A percentile compares a stretch with the other conserved stretches of the same genome.
Evolutionary conservation across 2,113 vertebrate genomes (phyloP).

Genomic region (Aphyosemion australe): DNA sequence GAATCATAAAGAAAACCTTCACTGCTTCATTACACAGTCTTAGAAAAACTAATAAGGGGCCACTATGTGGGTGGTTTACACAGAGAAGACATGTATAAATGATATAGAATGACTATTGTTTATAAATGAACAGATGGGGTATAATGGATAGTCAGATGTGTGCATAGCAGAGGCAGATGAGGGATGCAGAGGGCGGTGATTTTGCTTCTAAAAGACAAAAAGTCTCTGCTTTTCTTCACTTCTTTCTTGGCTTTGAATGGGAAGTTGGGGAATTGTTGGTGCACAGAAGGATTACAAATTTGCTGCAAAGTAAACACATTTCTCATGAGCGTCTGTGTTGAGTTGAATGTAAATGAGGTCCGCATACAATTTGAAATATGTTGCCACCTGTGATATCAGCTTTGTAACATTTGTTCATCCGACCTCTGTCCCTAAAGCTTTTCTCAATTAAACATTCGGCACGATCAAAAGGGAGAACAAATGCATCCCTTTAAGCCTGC

Average conservation of each 20-base stretch:
- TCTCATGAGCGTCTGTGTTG: conserved; percentile 38
- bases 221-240: conserved; percentile 13
- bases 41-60: conserved; percentile 33
- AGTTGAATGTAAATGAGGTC: conserved; percentile 50
- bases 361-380: conserved; percentile 18
- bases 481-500: conserved; percentile 17
- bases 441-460: conserved; percentile 34
- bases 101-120: conserved; percentile 19
- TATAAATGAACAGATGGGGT: conserved; percentile 43
- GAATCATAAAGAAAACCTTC: conserved; percentile 40
- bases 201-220: conserved; percentile 30
- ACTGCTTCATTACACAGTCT: conserved; percentile 49
- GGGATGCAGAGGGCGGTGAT: neutral
- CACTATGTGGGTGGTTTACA: conserved; percentile 28
- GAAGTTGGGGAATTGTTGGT: conserved; percentile 41
- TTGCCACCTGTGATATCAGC: conserved; percentile 51
- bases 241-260: conserved; percentile 44
- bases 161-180: conserved; percentile 23
- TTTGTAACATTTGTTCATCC: conserved; percentile 25
- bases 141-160: conserved; percentile 36
- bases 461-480: conserved; percentile 33
- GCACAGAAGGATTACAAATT: conserved; percentile 56
- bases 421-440: conserved; percentile 28
- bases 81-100: conserved; percentile 35
- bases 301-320: conserved; percentile 49